Percentiles rank a stretch among this genome's conserved stretches.
Evolutionary conservation across 1,140 invertebrate genomes (phyloP).

Genomic region (Drosophila sulfurigaster): DNA sequence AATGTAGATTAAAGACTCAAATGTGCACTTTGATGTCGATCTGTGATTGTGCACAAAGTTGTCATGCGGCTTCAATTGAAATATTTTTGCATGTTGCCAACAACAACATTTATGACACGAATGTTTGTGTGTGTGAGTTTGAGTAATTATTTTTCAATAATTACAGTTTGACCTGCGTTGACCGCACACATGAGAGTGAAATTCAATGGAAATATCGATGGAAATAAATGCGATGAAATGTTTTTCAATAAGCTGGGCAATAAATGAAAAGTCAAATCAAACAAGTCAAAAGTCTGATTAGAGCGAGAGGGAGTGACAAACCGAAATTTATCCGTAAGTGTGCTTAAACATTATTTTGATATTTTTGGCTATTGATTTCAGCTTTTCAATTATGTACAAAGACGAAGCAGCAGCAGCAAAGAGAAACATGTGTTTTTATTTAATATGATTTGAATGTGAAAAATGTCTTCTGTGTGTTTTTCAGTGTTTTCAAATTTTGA

Average conservation of each 20-base stretch:
- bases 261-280: neutral
- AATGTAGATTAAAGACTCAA: neutral
- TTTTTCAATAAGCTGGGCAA: constrained; percentile 30
- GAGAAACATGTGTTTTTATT: constrained; percentile 19
- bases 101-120: too few species aligned
- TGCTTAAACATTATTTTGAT: constrained; percentile 33
- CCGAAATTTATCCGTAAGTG: constrained; percentile 5
- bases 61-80: constrained; percentile 19
- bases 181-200: constrained; percentile 7
- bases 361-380: constrained; percentile 20
- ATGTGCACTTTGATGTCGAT: neutral
- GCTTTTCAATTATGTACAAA: neutral
- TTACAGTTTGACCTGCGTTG: constrained; percentile 40
- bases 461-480: constrained; percentile 16
- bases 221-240: constrained; percentile 6
- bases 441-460: constrained; percentile 33
- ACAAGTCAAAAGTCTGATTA: constrained; percentile 17
- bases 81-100: neutral
- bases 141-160: constrained; percentile 37
- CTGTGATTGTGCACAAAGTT: neutral
- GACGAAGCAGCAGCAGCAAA: neutral
- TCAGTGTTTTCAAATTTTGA: constrained; percentile 39
- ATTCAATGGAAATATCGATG: constrained; percentile 19
- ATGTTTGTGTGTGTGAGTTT: constrained; percentile 3
- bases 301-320: neutral